These are phyloP conservation scores for Agrotis ipsilon DNA, from an alignment of 2,888 invertebrate genomes.

Conservation along the genomic window DNA sequence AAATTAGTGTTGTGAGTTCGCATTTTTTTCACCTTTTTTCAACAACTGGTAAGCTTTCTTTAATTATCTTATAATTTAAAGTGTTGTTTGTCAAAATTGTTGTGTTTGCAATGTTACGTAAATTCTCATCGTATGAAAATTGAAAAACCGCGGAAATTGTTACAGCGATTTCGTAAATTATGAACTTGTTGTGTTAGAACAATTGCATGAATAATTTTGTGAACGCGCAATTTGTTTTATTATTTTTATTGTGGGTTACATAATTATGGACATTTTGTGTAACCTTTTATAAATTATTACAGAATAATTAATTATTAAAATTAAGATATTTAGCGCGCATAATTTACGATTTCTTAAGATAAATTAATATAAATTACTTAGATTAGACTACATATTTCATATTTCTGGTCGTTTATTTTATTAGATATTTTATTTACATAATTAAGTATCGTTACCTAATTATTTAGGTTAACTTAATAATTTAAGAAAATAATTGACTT, in stretches of 20 bases:
- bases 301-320: neutral
- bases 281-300: neutral
- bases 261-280: slow-evolving; percentile 4
- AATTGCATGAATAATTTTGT: slow-evolving; percentile 21
- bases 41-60: slow-evolving; percentile 61
- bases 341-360: neutral
- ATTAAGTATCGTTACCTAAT: too few species aligned
- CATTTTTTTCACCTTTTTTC: slow-evolving; percentile 21
- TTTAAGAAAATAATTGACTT: too few species aligned
- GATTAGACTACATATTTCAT: neutral
- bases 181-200: slow-evolving; percentile 8
- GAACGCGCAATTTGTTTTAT: slow-evolving; percentile 24
- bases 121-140: slow-evolving; percentile 4
- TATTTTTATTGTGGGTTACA: slow-evolving; percentile 4
- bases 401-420: too few species aligned
- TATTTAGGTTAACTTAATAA: too few species aligned
- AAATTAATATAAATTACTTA: neutral
- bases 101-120: slow-evolving; percentile 37
- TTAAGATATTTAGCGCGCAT: slow-evolving; percentile 20
- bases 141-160: slow-evolving; percentile 16
- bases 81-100: slow-evolving; percentile 39
- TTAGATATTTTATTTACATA: too few species aligned
- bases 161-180: slow-evolving; percentile 34
- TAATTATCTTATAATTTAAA: slow-evolving; percentile 32
- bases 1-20: slow-evolving; percentile 54